phyloP scores from a whole-genome alignment of 2,888 invertebrate genomes.

The Limnephilus rhombicus region DNA sequence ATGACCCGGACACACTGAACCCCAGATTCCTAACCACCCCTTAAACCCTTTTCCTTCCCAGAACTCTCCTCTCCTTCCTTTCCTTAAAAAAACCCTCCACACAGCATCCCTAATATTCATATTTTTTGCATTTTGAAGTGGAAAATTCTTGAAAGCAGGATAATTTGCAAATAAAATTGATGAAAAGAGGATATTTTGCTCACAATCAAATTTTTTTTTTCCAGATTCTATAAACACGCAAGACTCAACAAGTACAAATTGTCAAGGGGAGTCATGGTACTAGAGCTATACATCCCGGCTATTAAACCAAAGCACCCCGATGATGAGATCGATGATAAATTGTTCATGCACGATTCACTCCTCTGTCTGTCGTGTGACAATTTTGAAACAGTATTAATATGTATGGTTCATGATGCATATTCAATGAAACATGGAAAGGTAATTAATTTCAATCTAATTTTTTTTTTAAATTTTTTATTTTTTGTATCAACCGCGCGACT shows the following conservation, averaged over 20 bases:
- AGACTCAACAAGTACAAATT: background rate
- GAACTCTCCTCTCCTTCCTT: no score
- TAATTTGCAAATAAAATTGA: background rate
- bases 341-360: slow-evolving; percentile 68
- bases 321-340: slow-evolving; percentile 71
- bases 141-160: background rate
- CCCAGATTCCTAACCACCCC: no score
- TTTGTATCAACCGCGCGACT: no score
- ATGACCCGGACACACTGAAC: no score
- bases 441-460: slow-evolving; percentile 41
- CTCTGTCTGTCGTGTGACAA: background rate
- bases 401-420: background rate
- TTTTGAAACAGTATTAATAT: background rate
- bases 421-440: background rate
- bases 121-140: no score
- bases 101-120: background rate
- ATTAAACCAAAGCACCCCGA: slow-evolving; percentile 58
- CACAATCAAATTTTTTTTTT: background rate
- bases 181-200: background rate
- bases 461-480: no score
- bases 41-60: no score
- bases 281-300: background rate
- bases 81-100: background rate
- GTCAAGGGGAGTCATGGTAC: background rate
- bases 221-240: background rate